phyloP scores from a whole-genome alignment of 2,113 vertebrate genomes.

The Chloropsis cyanopogon region DNA sequence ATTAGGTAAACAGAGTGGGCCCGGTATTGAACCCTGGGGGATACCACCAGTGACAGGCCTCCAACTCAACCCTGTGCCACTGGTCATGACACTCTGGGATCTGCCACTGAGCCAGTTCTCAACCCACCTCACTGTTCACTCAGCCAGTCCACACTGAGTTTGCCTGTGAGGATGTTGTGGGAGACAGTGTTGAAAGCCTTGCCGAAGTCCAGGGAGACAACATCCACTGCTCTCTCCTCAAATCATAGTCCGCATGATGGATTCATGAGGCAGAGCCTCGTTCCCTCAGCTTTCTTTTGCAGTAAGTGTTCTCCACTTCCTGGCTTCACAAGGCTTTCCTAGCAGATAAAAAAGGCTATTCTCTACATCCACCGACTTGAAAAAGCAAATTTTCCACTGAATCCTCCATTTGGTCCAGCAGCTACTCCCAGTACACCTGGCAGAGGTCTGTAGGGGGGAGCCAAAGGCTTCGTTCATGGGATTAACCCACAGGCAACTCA shows the following conservation, averaged over 20 bases:
- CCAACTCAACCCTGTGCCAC: neutral
- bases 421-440: neutral
- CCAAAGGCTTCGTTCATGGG: neutral
- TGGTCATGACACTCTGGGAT: neutral
- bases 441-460: neutral
- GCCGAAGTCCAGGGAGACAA: neutral
- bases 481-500: neutral
- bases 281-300: neutral
- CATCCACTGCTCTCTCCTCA: neutral
- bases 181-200: neutral
- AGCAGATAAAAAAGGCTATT: neutral
- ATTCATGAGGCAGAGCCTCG: neutral
- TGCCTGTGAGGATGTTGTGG: neutral
- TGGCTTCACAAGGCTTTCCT: neutral
- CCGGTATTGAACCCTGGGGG: neutral
- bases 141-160: neutral
- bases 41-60: too few species aligned
- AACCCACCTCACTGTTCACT: neutral
- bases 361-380: neutral
- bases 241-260: neutral
- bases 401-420: neutral
- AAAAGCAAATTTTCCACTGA: neutral
- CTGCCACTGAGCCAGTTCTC: neutral
- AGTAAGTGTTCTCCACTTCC: neutral
- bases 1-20: neutral